Base-by-base conservation (phyloP, 2,888 invertebrate species). In the Trisateles emortualis region DNA sequence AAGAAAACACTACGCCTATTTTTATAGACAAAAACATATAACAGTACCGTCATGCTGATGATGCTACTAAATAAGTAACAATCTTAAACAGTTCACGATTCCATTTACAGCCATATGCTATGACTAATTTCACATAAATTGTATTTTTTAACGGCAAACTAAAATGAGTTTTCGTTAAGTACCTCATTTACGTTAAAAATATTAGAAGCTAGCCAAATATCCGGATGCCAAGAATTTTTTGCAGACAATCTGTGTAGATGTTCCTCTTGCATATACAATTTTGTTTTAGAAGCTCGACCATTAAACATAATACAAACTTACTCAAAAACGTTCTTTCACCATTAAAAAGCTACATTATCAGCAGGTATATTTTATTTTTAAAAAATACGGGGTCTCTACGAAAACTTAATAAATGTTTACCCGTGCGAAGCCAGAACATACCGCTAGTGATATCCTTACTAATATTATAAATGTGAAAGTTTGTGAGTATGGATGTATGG, bases 21-120 rank as follows among this genome's bases (percentile, higher is more conserved):
- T 57, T 61, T 42, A 58, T 66, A 66, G 58, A 41, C 40, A 58
- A 46, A 54, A 52, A 41, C 61, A 67, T n/a, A n/a, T n/a, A n/a
- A n/a, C n/a, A n/a, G n/a, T n/a, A n/a, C n/a, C n/a, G n/a, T 64
- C 68, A 64, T 61, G 59, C 59, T 71, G 72, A 72, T 59, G 74
- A 66, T 60, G 47, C 29, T 43, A 26, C 41, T 33, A 39, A 26
- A 67, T 44, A 55, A 49, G 41, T 66, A 52, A 61, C 55, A 44
- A 26, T 43, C 19, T 43, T 50, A 42, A 47, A 33, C 54, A 47
- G 48, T 51, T 57, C 60, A 36, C 49, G 61, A 59, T 54, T 42
- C 43, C 47, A 62, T 66, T 70, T 52, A 51, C 51, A n/a, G 39
- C 47, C 51, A 56, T 51, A 65, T 57, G 57, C 40, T 51, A 61